Conservation (phyloP, 1,140 invertebrate species). For the Ceratosolen solmsi region DNA sequence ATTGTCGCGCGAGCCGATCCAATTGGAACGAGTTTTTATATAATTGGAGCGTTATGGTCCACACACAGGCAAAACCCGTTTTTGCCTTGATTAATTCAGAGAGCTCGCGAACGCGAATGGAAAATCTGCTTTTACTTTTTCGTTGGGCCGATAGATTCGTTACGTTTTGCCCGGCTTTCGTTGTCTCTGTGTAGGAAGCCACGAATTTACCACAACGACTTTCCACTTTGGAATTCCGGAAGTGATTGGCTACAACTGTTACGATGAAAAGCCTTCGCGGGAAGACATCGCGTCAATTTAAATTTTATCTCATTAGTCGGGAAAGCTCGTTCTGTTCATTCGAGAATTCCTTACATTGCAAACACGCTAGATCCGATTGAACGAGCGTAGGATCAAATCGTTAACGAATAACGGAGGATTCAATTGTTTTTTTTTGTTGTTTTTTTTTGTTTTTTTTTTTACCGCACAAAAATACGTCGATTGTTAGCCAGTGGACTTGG, state of each 20-base stretch:
- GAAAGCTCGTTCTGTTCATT: no score
- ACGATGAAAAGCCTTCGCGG: neutral
- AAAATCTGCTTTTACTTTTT: constrained; percentile 6
- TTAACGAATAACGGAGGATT: no score
- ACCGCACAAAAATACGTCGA: no score
- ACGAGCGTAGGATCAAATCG: no score
- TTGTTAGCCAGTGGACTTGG: no score
- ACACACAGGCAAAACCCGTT: neutral
- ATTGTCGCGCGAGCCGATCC: neutral
- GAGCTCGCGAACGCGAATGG: constrained; percentile 1
- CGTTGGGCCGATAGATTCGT: constrained; percentile 14
- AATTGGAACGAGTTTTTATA: constrained; percentile 20
- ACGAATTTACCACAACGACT: neutral
- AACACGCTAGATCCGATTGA: no score
- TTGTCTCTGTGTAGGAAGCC: neutral
- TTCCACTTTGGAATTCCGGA: neutral
- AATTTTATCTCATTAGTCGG: no score
- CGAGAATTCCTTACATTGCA: no score
- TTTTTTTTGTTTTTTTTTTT: no score
- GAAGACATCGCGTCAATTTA: no score
- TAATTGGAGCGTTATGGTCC: neutral
- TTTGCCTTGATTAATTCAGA: neutral
- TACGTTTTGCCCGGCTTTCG: neutral
- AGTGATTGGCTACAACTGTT: neutral
- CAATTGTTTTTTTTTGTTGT: no score